Evolutionary conservation across 23 tunicate species (phyloP).

Genomic region (Ascidia mentula): DNA sequence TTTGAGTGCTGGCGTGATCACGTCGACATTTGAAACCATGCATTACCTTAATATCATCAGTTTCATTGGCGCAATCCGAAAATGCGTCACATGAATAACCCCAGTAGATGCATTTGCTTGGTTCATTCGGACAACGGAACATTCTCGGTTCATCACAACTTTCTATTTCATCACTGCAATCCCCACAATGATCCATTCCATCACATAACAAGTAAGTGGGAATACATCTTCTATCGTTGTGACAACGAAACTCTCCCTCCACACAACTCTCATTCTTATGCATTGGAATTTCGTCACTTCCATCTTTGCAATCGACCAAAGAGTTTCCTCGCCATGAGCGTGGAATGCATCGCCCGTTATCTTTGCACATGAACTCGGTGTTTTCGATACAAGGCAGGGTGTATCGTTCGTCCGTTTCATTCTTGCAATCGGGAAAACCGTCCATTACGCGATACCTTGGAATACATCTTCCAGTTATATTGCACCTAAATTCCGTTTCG

Average conservation of each 20-base stretch:
- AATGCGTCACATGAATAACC: slow-evolving; percentile 16
- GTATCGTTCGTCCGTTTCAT: not conserved
- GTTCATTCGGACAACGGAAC: slow-evolving; percentile 32
- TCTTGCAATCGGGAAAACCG: not conserved
- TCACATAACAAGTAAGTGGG: slow-evolving; percentile 28
- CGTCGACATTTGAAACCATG: slow-evolving; percentile 28
- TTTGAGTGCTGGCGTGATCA: not conserved
- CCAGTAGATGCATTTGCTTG: slow-evolving; percentile 9
- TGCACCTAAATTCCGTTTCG: slow-evolving; percentile 4
- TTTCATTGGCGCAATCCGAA: slow-evolving; percentile 6
- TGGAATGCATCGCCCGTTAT: slow-evolving; percentile 45
- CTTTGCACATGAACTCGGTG: slow-evolving; percentile 31
- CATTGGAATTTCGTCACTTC: slow-evolving; percentile 19
- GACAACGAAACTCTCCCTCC: slow-evolving; percentile 26
- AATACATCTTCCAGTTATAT: not conserved
- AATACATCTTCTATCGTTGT: slow-evolving; percentile 17
- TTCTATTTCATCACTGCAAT: slow-evolving; percentile 53
- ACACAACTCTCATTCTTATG: not conserved
- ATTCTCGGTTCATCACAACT: slow-evolving; percentile 4
- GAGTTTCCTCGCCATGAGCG: slow-evolving; percentile 24
- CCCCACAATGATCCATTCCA: slow-evolving; percentile 50
- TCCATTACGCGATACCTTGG: slow-evolving; percentile 12
- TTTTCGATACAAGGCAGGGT: not conserved
- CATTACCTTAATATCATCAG: not conserved
- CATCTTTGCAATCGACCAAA: slow-evolving; percentile 15